Conservation (phyloP, 2,888 invertebrate genomes). For the Uloborus plumipes region DNA sequence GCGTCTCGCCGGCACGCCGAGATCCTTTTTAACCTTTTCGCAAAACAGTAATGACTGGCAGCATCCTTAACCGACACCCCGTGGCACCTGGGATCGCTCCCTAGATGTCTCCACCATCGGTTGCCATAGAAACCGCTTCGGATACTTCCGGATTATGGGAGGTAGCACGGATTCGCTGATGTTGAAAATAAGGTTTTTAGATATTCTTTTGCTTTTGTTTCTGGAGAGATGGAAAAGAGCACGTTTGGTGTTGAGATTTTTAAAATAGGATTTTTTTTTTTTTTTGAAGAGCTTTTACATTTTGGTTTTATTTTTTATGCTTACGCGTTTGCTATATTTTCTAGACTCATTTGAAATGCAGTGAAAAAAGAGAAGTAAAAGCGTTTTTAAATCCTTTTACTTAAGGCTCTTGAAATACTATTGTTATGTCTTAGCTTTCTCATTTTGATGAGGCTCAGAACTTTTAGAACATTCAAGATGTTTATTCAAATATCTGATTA, state of each 20-base stretch:
- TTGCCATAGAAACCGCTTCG: constrained; percentile 39
- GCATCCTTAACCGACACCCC: constrained; percentile 9
- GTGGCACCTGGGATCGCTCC: constrained; percentile 10
- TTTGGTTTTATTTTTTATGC: neutral
- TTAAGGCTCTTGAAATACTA: no score
- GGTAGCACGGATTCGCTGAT: constrained; percentile 44
- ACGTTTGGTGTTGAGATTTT: constrained; percentile 8
- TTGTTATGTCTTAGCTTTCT: no score
- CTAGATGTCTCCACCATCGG: constrained; percentile 38
- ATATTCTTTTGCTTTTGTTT: constrained; percentile 21
- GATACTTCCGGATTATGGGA: constrained; percentile 33
- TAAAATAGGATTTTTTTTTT: neutral
- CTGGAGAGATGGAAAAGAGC: neutral
- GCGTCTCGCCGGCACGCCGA: no score
- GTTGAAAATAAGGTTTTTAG: constrained; percentile 35
- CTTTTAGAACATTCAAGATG: no score
- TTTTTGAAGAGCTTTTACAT: neutral
- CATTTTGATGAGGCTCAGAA: no score
- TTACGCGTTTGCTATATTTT: no score
- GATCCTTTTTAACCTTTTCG: constrained; percentile 21
- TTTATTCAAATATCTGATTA: no score
- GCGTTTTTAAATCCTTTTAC: no score
- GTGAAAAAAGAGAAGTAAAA: constrained; percentile 2
- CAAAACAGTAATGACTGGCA: constrained; percentile 7
- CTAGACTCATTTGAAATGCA: constrained; percentile 14